These are phyloP conservation scores for Sander lucioperca DNA, from an alignment of 2,113 vertebrate genomes.

Conservation along the genomic window DNA sequence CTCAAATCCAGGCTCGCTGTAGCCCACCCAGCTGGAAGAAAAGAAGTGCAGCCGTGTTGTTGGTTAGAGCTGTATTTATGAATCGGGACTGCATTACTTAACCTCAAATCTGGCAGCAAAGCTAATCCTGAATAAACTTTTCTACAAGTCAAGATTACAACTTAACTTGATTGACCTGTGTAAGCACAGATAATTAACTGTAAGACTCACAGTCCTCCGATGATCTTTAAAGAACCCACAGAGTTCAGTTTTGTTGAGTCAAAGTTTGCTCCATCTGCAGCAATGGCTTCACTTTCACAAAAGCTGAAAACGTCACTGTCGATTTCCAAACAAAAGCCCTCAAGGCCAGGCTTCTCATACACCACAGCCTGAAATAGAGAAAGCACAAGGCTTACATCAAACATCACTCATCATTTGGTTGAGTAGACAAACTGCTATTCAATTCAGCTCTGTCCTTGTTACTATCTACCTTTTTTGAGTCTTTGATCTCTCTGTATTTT, in stretches of 20 bases:
- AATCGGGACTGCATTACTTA: slow-evolving; percentile 3
- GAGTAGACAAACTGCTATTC: not conserved
- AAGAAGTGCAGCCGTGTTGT: not conserved
- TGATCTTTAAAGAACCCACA: slow-evolving; percentile 91
- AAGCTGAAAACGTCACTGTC: slow-evolving; percentile 87
- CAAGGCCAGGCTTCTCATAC: slow-evolving; percentile 91
- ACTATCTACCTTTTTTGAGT: not conserved
- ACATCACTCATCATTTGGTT: not conserved
- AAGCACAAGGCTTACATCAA: not conserved
- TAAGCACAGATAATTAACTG: not conserved
- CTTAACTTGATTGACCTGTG: not conserved
- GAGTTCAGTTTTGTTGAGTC: slow-evolving; percentile 67
- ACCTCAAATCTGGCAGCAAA: slow-evolving; percentile 14
- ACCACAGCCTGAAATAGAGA: slow-evolving; percentile 83
- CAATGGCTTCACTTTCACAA: slow-evolving; percentile 45
- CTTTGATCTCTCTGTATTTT: not conserved
- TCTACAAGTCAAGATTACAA: not conserved
- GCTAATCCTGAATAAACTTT: not conserved
- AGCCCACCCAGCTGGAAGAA: slow-evolving; percentile 90
- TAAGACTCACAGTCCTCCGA: slow-evolving; percentile 92
- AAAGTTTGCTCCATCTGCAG: not conserved
- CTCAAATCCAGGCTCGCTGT: slow-evolving; percentile 89
- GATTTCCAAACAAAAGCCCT: slow-evolving; percentile 87
- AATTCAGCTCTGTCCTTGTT: not conserved
- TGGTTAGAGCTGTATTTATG: slow-evolving; percentile 10